Percentiles rank a stretch among this genome's conserved stretches.
These are phyloP conservation scores for Cosmia pyralina DNA, from an alignment of 2,888 invertebrate species.

Conservation along the genomic window DNA sequence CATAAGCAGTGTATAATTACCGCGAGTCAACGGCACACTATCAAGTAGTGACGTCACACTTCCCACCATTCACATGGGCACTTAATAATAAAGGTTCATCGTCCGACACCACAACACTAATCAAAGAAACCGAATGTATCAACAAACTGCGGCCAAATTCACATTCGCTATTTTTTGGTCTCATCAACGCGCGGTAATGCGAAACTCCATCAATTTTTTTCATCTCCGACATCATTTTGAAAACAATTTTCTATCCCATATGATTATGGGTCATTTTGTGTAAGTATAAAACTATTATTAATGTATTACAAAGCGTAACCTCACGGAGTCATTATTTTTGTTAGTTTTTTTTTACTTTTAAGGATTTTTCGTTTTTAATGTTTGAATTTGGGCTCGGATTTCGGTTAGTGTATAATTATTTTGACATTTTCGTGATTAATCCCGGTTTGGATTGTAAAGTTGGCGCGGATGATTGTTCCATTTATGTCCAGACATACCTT, in stretches of 20 bases:
- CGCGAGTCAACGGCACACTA: constrained; percentile 52
- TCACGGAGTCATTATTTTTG: constrained; percentile 75
- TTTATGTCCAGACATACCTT: constrained; percentile 13
- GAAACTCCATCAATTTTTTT: constrained; percentile 85
- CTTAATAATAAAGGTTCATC: constrained; percentile 59
- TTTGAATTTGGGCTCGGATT: constrained; percentile 43
- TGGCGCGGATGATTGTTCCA: constrained; percentile 35
- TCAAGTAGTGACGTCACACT: constrained; percentile 59
- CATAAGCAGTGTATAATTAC: constrained; percentile 64
- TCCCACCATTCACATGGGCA: constrained; percentile 61
- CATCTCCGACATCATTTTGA: constrained; percentile 79
- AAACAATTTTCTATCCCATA: constrained; percentile 89
- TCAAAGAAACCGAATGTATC: constrained; percentile 81
- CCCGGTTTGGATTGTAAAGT: constrained; percentile 32
- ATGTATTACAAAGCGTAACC: constrained; percentile 81
- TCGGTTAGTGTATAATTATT: constrained; percentile 60
- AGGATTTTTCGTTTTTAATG: constrained; percentile 60
- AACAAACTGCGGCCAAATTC: constrained; percentile 76
- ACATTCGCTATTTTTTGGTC: constrained; percentile 82
- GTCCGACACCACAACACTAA: constrained; percentile 71
- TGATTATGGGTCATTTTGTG: constrained; percentile 88
- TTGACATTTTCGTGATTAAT: constrained; percentile 63
- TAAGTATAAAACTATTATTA: constrained; percentile 87
- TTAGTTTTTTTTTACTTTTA: constrained; percentile 61
- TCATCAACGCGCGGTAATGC: constrained; percentile 82